Conservation (phyloP, 2,113 vertebrate species). For the Promerops cafer region DNA sequence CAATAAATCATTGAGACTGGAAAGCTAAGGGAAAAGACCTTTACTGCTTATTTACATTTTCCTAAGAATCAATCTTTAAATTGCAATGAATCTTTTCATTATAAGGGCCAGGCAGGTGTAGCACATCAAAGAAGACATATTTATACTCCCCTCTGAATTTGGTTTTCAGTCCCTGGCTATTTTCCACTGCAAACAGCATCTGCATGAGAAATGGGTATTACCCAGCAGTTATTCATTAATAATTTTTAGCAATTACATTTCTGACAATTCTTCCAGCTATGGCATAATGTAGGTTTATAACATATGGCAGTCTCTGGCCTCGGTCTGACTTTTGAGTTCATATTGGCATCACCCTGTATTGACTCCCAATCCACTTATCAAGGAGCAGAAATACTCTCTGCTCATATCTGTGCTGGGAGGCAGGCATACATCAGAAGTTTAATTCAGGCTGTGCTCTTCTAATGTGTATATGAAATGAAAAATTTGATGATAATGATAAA, state of each 20-base stretch:
- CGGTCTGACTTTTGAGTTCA: not conserved
- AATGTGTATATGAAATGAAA: not conserved
- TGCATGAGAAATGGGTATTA: not conserved
- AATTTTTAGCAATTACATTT: not conserved
- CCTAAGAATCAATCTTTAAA: not conserved
- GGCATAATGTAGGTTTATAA: not conserved
- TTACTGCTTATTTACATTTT: conserved; percentile 25
- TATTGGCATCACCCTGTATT: not conserved
- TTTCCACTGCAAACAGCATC: not conserved
- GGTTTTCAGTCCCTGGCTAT: not conserved
- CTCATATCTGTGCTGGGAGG: not conserved
- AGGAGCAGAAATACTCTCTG: not conserved
- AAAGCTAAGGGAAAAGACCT: not conserved
- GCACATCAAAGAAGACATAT: not conserved
- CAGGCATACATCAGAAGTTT: not conserved
- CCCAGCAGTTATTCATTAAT: not conserved
- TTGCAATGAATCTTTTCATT: not conserved
- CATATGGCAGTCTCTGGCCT: not conserved
- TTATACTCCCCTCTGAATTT: not conserved
- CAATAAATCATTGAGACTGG: conserved; percentile 13
- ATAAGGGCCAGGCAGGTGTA: not conserved
- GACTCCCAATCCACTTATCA: not conserved
- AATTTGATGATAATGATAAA: not conserved
- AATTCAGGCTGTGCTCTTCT: not conserved
- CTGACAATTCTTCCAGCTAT: not conserved